A percentile compares a stretch with the other conserved stretches of the same genome.
phyloP scores from a whole-genome alignment of 1,140 invertebrate genomes.

The Rhizoglyphus robini region DNA sequence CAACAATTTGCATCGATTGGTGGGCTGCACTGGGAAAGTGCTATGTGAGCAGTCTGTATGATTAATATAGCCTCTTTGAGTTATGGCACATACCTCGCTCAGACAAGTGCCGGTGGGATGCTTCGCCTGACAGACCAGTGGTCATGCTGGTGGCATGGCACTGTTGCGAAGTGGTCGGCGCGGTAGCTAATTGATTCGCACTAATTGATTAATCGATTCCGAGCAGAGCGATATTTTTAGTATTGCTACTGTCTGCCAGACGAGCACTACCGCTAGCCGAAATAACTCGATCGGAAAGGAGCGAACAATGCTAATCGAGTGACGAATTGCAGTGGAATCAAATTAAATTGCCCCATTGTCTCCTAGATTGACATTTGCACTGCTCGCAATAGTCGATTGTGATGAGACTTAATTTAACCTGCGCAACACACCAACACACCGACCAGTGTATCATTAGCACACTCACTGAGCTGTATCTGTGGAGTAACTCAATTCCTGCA shows the following conservation, averaged over 20 bases:
- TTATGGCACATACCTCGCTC: too few species aligned
- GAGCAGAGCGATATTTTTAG: neutral
- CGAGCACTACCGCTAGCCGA: too few species aligned
- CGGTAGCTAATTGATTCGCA: too few species aligned
- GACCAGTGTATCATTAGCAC: slow-evolving; percentile 5
- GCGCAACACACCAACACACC: too few species aligned
- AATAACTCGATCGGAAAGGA: neutral
- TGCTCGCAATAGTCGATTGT: neutral
- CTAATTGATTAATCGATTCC: slow-evolving; percentile 10
- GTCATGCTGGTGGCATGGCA: too few species aligned
- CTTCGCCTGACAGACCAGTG: too few species aligned
- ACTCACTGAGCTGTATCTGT: slow-evolving; percentile 5
- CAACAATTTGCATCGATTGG: too few species aligned
- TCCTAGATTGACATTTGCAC: neutral
- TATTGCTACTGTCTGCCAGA: neutral
- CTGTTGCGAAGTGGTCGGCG: too few species aligned
- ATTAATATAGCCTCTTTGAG: too few species aligned
- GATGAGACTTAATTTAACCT: neutral
- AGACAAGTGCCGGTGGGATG: too few species aligned
- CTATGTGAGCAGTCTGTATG: too few species aligned
- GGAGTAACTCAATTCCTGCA: neutral
- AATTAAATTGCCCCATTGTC: neutral
- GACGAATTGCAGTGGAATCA: slow-evolving; percentile 8
- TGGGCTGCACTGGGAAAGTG: too few species aligned
- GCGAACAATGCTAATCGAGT: slow-evolving; percentile 9